These are phyloP conservation scores for Eleginops maclovinus DNA, from an alignment of 2,113 vertebrate species.

Conservation along the genomic window DNA sequence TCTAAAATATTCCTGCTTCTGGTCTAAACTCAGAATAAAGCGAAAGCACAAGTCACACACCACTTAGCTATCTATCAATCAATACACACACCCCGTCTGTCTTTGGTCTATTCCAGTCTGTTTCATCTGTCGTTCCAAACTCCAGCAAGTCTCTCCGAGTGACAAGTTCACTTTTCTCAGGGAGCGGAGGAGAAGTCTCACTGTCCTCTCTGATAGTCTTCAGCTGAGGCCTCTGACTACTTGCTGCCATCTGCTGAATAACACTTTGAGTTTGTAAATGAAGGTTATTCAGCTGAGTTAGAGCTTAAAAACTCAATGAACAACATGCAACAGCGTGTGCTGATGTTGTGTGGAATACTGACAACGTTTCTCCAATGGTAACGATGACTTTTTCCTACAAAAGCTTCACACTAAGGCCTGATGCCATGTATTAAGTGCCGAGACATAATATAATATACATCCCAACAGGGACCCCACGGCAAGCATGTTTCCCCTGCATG, in stretches of 20 bases:
- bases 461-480: slow-evolving; percentile 35
- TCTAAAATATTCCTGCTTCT: slow-evolving; percentile 15
- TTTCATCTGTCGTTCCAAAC: slow-evolving; percentile 64
- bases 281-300: slow-evolving; percentile 18
- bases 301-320: slow-evolving; percentile 1
- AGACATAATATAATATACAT: not conserved
- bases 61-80: slow-evolving; percentile 63
- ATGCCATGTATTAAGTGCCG: not conserved
- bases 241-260: slow-evolving; percentile 31
- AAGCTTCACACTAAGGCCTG: too few relatives aligned
- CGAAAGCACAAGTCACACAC: slow-evolving; percentile 43
- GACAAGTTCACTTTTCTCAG: slow-evolving; percentile 55
- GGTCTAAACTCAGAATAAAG: slow-evolving; percentile 35
- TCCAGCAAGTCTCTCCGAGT: slow-evolving; percentile 29
- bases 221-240: slow-evolving; percentile 42
- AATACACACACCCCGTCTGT: slow-evolving; percentile 28
- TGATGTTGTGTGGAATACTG: not conserved
- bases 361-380: too few relatives aligned
- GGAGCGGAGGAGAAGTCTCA: slow-evolving; percentile 32
- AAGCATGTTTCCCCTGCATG: slow-evolving; percentile 24
- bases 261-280: slow-evolving; percentile 8
- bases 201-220: slow-evolving; percentile 56
- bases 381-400: not conserved
- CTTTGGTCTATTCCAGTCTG: slow-evolving; percentile 65
- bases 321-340: not conserved